phyloP scores from a whole-genome alignment of 2,113 vertebrate species.

The Natator depressus region DNA sequence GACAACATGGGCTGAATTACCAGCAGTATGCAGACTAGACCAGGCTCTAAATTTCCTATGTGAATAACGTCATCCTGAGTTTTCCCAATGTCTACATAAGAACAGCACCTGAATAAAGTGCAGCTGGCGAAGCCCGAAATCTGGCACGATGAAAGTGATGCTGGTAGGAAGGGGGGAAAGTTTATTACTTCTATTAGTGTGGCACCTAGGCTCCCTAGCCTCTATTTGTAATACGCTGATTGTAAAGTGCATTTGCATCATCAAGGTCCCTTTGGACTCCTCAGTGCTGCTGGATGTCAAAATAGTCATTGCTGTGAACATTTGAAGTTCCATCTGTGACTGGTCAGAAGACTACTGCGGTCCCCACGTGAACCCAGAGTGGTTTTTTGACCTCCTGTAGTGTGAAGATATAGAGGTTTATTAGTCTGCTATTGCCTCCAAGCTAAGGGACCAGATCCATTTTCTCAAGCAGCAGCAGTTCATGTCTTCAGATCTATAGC shows the following conservation, averaged over 20 bases:
- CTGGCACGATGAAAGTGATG: background rate
- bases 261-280: background rate
- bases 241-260: background rate
- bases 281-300: background rate
- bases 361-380: too few species aligned
- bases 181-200: too few species aligned
- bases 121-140: background rate
- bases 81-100: background rate
- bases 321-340: background rate
- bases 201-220: background rate
- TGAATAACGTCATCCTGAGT: background rate
- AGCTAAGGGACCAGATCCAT: background rate
- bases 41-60: background rate
- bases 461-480: background rate
- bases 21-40: background rate
- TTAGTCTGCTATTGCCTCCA: background rate
- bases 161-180: background rate
- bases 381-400: too few species aligned
- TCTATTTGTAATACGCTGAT: background rate
- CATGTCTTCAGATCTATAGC: background rate
- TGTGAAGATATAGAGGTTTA: background rate
- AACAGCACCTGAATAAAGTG: background rate
- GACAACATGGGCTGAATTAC: background rate
- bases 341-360: background rate
- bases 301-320: background rate